Evolutionary conservation across 2,888 invertebrate species (phyloP).

Genomic region (Dioctria rufipes): DNA sequence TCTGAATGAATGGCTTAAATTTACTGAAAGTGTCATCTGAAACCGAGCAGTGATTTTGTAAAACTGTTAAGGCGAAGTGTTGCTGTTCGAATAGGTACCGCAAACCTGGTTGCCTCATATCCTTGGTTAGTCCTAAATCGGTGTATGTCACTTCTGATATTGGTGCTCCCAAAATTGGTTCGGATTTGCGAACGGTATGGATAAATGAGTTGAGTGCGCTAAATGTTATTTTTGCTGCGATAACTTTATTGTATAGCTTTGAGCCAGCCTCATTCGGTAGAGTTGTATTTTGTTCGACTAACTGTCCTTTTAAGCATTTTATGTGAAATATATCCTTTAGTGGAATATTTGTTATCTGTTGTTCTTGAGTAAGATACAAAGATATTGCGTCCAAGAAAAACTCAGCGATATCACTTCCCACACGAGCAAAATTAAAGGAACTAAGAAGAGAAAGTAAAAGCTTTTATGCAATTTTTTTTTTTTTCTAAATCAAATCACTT

Average conservation of each 20-base stretch:
- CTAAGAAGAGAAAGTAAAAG: slow-evolving; percentile 58
- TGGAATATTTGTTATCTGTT: background rate
- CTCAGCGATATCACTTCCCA: slow-evolving; percentile 69
- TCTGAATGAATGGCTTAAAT: background rate
- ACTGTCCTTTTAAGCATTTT: background rate
- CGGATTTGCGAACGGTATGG: slow-evolving; percentile 65
- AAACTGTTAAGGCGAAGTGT: slow-evolving; percentile 68
- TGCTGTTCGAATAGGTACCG: slow-evolving; percentile 68
- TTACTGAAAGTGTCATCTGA: background rate
- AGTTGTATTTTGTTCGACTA: slow-evolving; percentile 60
- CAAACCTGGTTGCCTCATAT: slow-evolving; percentile 67
- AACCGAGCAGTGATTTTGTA: slow-evolving; percentile 68
- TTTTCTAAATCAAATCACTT: slow-evolving; percentile 58
- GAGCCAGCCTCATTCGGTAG: slow-evolving; percentile 64
- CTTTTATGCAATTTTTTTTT: slow-evolving; percentile 2
- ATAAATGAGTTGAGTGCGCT: slow-evolving; percentile 67
- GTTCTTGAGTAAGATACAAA: slow-evolving; percentile 56
- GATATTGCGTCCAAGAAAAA: slow-evolving; percentile 66
- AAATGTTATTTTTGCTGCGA: slow-evolving; percentile 67
- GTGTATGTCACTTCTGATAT: slow-evolving; percentile 67
- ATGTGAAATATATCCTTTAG: background rate
- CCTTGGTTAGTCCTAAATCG: slow-evolving; percentile 65
- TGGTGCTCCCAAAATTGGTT: slow-evolving; percentile 67
- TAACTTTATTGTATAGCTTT: slow-evolving; percentile 67
- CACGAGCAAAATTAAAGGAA: slow-evolving; percentile 69